Evolutionary conservation across 2,888 invertebrate genomes (phyloP).

Genomic region (Nipponacmea schrenckii): DNA sequence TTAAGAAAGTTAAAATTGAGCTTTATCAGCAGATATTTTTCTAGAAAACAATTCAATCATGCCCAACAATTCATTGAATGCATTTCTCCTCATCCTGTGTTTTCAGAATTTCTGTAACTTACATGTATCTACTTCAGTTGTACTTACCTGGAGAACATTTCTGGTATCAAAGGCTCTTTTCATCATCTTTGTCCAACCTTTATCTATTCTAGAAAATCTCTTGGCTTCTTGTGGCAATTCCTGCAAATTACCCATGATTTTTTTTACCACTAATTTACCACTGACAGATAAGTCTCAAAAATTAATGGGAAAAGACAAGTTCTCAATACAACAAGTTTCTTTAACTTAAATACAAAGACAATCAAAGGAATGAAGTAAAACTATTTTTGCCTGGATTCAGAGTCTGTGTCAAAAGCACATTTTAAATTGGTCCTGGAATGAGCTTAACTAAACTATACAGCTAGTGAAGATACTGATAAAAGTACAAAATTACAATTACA

Average conservation of each 20-base stretch:
- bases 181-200: conserved; percentile 68
- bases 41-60: too few relatives aligned
- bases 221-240: conserved; percentile 68
- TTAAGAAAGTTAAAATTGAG: too few relatives aligned
- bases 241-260: conserved; percentile 34
- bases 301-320: neutral
- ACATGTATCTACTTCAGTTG: neutral
- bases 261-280: neutral
- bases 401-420: too few relatives aligned
- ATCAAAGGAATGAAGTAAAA: too few relatives aligned
- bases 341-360: too few relatives aligned
- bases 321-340: neutral
- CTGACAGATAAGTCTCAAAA: neutral
- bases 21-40: too few relatives aligned
- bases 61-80: too few relatives aligned
- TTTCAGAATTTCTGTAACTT: neutral
- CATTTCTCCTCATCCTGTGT: neutral
- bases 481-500: too few relatives aligned
- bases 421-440: too few relatives aligned
- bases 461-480: too few relatives aligned
- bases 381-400: too few relatives aligned
- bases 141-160: conserved; percentile 65
- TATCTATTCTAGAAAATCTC: conserved; percentile 65
- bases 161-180: conserved; percentile 67
- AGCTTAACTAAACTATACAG: too few relatives aligned